Conservation (phyloP, 2,797 vertebrate species). For the Enteromius thamalakanensis region DNA sequence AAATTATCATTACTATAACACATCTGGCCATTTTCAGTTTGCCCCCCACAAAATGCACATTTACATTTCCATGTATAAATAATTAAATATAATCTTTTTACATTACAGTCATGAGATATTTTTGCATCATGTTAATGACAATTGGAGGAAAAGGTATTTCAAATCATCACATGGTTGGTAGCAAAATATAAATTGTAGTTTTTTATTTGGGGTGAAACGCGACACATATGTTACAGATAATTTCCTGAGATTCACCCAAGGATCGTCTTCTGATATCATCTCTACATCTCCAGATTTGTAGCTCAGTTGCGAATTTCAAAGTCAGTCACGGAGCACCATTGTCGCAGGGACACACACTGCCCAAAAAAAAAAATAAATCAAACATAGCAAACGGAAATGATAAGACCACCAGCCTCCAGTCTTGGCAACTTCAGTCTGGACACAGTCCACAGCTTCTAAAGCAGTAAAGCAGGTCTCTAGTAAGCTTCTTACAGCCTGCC, state of each 20-base stretch:
- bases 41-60: neutral
- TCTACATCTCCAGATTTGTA: conserved; percentile 1
- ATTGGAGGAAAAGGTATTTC: neutral
- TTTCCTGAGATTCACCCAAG: conserved; percentile 21
- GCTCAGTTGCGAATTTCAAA: conserved; percentile 24
- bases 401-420: conserved; percentile 23
- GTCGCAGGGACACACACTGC: conserved; percentile 14
- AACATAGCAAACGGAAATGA: conserved; percentile 31
- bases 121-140: neutral
- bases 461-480: conserved; percentile 37
- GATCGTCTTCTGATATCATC: conserved; percentile 12
- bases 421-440: conserved; percentile 46
- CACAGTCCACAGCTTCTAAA: conserved; percentile 33
- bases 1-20: neutral
- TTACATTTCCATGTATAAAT: neutral
- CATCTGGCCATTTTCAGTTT: neutral
- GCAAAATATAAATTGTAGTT: neutral
- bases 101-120: neutral
- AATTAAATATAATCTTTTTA: neutral
- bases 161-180: neutral
- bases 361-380: neutral
- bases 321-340: conserved; percentile 21
- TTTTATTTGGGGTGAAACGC: neutral
- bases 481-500: conserved; percentile 64
- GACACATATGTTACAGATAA: neutral